These are phyloP conservation scores for Eutolmus rufibarbis DNA, from an alignment of 2,888 invertebrate species.

Conservation along the genomic window DNA sequence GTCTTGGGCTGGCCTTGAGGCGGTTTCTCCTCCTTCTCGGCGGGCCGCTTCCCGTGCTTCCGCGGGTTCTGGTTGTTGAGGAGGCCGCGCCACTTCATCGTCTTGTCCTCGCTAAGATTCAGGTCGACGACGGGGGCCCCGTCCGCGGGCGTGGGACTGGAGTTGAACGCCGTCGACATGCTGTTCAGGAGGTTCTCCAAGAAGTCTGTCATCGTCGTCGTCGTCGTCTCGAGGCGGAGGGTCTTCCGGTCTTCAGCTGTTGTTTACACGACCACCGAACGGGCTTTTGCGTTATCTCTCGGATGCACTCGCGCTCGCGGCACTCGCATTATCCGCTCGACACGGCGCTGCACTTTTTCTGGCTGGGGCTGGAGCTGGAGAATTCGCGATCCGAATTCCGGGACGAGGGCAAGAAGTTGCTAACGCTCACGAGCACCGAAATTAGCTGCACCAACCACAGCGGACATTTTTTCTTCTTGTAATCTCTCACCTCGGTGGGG, in stretches of 20 bases:
- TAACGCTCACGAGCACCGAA: conserved; percentile 24
- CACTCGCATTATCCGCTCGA: not conserved
- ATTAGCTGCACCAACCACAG: conserved; percentile 41
- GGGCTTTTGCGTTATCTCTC: conserved; percentile 13
- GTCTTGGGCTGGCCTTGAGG: conserved; percentile 19
- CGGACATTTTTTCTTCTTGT: conserved; percentile 44
- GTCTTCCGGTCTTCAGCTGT: conserved; percentile 29
- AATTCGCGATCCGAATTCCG: not conserved
- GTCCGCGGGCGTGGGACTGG: conserved; percentile 51
- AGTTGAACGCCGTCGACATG: conserved; percentile 50
- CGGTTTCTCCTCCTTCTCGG: not conserved
- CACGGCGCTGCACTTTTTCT: not conserved
- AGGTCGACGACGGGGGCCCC: conserved; percentile 55
- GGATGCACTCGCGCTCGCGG: not conserved
- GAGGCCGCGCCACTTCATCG: conserved; percentile 61
- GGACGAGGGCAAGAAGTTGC: conserved; percentile 21
- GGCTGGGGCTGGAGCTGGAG: not conserved
- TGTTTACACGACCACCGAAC: conserved; percentile 14
- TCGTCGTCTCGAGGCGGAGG: not conserved
- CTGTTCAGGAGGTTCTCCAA: conserved; percentile 57
- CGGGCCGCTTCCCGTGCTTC: conserved; percentile 51
- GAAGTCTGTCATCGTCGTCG: conserved; percentile 56
- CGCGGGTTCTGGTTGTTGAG: conserved; percentile 61
- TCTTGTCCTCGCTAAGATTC: conserved; percentile 60
- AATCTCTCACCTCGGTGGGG: not conserved